These are phyloP conservation scores for Geodia barretti DNA, from an alignment of 37 sponge, comb jelly and placozoan species.

Conservation along the genomic window DNA sequence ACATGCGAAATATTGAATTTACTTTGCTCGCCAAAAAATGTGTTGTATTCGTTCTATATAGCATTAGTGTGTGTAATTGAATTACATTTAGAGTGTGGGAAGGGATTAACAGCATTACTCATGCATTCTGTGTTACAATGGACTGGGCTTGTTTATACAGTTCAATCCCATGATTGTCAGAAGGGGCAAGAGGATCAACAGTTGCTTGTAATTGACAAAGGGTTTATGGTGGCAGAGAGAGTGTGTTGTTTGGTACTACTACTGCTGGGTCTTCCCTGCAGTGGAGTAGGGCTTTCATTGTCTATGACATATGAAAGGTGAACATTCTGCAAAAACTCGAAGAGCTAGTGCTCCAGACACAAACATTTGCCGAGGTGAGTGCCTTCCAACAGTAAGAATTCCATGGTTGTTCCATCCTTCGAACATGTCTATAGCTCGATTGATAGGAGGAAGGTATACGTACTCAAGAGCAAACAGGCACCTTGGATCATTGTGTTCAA, in stretches of 20 bases:
- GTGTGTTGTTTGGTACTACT: too few relatives aligned
- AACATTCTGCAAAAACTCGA: background rate
- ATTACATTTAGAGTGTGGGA: too few relatives aligned
- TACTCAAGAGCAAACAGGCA: slow-evolving; percentile 48
- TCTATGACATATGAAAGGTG: background rate
- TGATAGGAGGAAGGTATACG: too few relatives aligned
- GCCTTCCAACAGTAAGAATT: background rate
- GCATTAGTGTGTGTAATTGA: too few relatives aligned
- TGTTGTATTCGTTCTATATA: too few relatives aligned
- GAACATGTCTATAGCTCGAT: slow-evolving; percentile 5
- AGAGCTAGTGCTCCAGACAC: slow-evolving; percentile 5
- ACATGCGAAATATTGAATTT: too few relatives aligned
- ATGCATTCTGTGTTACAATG: background rate
- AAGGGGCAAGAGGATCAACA: background rate
- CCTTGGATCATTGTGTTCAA: too few relatives aligned
- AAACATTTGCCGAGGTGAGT: slow-evolving; percentile 21
- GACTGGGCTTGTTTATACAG: background rate
- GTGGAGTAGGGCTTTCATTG: background rate
- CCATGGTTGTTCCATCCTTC: slow-evolving; percentile 54
- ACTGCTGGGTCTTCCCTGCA: background rate
- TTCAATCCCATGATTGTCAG: background rate
- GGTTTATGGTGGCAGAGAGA: too few relatives aligned
- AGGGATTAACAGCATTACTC: too few relatives aligned
- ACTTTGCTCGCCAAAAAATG: too few relatives aligned
- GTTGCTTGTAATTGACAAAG: background rate